These are phyloP conservation scores for Euplagia quadripunctaria DNA, from an alignment of 2,888 invertebrate genomes.

Conservation along the genomic window DNA sequence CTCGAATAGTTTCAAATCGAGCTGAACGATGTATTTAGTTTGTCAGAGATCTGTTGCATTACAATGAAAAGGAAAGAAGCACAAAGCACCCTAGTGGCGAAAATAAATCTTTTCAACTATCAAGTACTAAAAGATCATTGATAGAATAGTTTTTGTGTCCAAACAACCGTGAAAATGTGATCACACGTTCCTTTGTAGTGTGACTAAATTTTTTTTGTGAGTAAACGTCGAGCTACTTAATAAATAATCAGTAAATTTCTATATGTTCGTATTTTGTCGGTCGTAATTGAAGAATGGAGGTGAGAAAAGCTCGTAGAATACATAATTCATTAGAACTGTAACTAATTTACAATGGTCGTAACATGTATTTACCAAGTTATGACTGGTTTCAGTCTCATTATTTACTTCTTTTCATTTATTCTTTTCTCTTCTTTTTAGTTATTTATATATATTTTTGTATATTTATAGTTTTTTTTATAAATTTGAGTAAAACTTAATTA, in stretches of 20 bases:
- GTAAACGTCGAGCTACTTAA: constrained; percentile 24
- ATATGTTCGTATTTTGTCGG: constrained; percentile 14
- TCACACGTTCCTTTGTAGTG: constrained; percentile 46
- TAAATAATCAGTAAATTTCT: constrained; percentile 21
- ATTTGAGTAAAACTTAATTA: too few relatives aligned
- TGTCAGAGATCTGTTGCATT: constrained; percentile 17
- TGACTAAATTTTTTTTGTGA: constrained; percentile 28
- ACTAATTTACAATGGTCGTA: constrained; percentile 43
- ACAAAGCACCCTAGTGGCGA: neutral
- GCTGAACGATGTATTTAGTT: constrained; percentile 33
- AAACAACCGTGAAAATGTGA: constrained; percentile 47
- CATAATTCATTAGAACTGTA: constrained; percentile 28
- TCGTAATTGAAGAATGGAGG: constrained; percentile 16
- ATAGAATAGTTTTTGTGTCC: constrained; percentile 27
- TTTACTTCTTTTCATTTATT: neutral
- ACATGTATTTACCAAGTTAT: constrained; percentile 45
- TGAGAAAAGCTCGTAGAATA: constrained; percentile 33
- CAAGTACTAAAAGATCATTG: constrained; percentile 10
- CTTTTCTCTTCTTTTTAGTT: too few relatives aligned
- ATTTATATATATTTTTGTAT: neutral
- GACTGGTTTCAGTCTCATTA: constrained; percentile 22
- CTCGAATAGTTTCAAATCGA: constrained; percentile 40
- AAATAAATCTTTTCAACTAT: constrained; percentile 17
- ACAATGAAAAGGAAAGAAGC: constrained; percentile 13
- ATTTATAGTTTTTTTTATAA: too few relatives aligned